These are phyloP conservation scores for Euproctis similis DNA, from an alignment of 2,888 invertebrate species.

Conservation along the genomic window DNA sequence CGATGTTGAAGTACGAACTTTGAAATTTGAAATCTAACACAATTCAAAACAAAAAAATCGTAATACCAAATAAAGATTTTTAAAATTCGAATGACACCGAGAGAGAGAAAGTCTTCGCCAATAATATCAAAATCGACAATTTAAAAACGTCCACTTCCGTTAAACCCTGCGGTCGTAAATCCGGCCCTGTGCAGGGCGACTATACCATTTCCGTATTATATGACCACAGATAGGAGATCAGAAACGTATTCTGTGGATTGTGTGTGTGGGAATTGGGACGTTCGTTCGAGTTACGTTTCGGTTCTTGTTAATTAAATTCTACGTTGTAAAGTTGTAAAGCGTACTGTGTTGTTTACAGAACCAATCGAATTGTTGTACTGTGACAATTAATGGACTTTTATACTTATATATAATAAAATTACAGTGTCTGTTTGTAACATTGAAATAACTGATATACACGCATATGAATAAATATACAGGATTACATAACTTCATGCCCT, in stretches of 20 bases:
- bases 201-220: conserved; percentile 39
- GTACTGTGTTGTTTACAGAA: conserved; percentile 14
- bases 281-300: conserved; percentile 36
- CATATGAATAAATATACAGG: too few species aligned
- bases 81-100: too few species aligned
- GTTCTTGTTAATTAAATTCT: conserved; percentile 49
- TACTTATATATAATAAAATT: too few species aligned
- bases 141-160: neutral
- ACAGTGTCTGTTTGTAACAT: too few species aligned
- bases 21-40: too few species aligned
- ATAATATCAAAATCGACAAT: too few species aligned
- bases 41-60: too few species aligned
- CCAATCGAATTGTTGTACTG: conserved; percentile 22
- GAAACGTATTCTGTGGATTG: conserved; percentile 45
- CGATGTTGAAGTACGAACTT: too few species aligned
- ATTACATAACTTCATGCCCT: too few species aligned
- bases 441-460: too few species aligned
- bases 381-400: conserved; percentile 20
- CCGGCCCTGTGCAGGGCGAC: conserved; percentile 25
- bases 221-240: conserved; percentile 57
- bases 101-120: too few species aligned
- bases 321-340: conserved; percentile 31
- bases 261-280: conserved; percentile 56
- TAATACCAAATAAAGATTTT: too few species aligned
- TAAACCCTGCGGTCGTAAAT: conserved; percentile 9